Percentiles rank a stretch among this genome's conserved stretches.
phyloP scores from a whole-genome alignment of 92 coral and sea anemone genomes.

The Chrysogorgia sp. region DNA sequence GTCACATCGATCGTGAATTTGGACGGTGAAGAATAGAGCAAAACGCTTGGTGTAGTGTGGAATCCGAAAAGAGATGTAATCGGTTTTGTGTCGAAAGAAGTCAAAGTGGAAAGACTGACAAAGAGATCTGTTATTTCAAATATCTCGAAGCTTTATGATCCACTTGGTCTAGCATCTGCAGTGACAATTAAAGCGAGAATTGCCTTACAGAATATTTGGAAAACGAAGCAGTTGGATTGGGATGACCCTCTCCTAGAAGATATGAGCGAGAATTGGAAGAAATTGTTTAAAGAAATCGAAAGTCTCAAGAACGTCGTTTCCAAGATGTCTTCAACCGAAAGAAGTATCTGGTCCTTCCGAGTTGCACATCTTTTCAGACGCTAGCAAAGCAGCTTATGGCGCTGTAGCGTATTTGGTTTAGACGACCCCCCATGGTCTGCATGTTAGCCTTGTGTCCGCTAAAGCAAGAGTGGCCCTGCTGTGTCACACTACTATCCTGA shows the following conservation, averaged over 20 bases:
- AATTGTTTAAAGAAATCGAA: conserved; percentile 46
- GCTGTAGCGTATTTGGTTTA: conserved; percentile 59
- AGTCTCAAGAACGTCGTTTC: conserved; percentile 32
- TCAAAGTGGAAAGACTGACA: conserved; percentile 36
- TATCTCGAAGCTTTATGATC: conserved; percentile 54
- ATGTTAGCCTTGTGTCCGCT: conserved; percentile 32
- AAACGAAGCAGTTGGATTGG: conserved; percentile 57
- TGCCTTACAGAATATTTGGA: conserved; percentile 49
- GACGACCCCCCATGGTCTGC: conserved; percentile 42
- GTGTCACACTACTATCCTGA: conserved; percentile 19
- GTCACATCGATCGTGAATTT: conserved; percentile 31
- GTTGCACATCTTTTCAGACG: conserved; percentile 56
- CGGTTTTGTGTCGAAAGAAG: conserved; percentile 40
- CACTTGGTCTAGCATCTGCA: conserved; percentile 57
- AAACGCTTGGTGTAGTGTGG: conserved; percentile 50
- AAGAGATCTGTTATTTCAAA: conserved; percentile 54
- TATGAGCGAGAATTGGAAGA: conserved; percentile 20
- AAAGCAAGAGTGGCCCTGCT: conserved; percentile 33
- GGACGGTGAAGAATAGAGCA: conserved; percentile 53
- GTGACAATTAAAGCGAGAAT: conserved; percentile 52
- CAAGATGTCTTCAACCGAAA: conserved; percentile 56
- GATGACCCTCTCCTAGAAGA: conserved; percentile 59
- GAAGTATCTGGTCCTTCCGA: conserved; percentile 43
- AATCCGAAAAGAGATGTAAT: conserved; percentile 41
- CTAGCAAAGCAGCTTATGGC: conserved; percentile 51